phyloP scores from a whole-genome alignment of 2,888 invertebrate genomes.

The Cerceris ruficornis region DNA sequence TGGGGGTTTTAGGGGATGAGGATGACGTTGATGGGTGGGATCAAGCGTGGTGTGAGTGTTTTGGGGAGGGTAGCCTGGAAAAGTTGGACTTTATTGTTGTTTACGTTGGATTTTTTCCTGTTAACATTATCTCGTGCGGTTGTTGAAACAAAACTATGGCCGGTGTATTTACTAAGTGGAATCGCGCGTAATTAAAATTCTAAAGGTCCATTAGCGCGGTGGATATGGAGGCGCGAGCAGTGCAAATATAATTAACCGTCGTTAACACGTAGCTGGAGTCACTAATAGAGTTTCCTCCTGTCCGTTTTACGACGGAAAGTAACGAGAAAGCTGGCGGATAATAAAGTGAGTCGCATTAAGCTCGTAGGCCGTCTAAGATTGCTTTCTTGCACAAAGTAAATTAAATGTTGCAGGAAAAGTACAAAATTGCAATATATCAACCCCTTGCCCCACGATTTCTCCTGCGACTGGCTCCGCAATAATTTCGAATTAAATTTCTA shows the following conservation, averaged over 20 bases:
- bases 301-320: conserved; percentile 22
- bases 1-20: too few species aligned
- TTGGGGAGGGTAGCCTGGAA: too few species aligned
- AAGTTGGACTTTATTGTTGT: too few species aligned
- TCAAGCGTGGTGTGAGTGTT: too few species aligned
- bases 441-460: too few species aligned
- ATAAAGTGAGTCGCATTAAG: conserved; percentile 22
- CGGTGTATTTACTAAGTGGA: conserved; percentile 15
- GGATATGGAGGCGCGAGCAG: conserved; percentile 32
- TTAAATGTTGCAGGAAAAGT: background rate
- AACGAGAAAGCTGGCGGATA: conserved; percentile 36
- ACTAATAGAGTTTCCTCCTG: conserved; percentile 49
- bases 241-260: conserved; percentile 73
- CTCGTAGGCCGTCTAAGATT: conserved; percentile 5
- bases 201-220: conserved; percentile 31
- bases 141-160: too few species aligned
- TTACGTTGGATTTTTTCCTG: too few species aligned
- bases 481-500: conserved; percentile 19
- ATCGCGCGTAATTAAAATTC: conserved; percentile 32
- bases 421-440: background rate
- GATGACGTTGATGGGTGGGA: too few species aligned
- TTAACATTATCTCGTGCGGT: too few species aligned
- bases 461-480: too few species aligned
- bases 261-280: conserved; percentile 62
- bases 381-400: background rate